Evolutionary conservation across 1,140 invertebrate species (phyloP).

Genomic region (Drosophila pruinosa): DNA sequence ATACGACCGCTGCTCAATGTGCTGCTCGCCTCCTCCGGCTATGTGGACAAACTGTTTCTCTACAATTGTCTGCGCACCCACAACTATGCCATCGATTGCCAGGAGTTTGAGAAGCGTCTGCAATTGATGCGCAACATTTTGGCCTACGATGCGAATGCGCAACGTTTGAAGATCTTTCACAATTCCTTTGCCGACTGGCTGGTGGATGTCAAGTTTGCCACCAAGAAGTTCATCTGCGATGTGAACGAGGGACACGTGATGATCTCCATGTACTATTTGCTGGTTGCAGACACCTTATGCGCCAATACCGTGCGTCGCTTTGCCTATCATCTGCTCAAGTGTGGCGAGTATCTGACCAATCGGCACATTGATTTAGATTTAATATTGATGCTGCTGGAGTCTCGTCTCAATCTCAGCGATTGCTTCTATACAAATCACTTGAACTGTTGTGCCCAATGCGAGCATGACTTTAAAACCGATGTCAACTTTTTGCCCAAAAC

Average conservation of each 20-base stretch:
- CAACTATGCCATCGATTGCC: slow-evolving; percentile 90
- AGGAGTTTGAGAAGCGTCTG: slow-evolving; percentile 93
- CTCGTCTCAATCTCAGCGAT: slow-evolving; percentile 76
- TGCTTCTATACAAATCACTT: slow-evolving; percentile 82
- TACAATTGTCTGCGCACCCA: slow-evolving; percentile 92
- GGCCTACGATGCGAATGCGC: slow-evolving; percentile 84
- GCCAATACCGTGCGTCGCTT: slow-evolving; percentile 76
- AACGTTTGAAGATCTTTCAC: slow-evolving; percentile 91
- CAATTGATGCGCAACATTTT: slow-evolving; percentile 88
- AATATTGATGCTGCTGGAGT: slow-evolving; percentile 79
- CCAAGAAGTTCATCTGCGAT: slow-evolving; percentile 95
- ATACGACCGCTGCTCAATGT: slow-evolving; percentile 91
- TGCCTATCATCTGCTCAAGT: slow-evolving; percentile 77
- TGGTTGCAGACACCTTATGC: slow-evolving; percentile 83
- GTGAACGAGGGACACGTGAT: slow-evolving; percentile 94
- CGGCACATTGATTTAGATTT: slow-evolving; percentile 77
- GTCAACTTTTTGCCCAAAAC: slow-evolving; percentile 77
- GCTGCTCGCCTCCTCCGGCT: slow-evolving; percentile 92
- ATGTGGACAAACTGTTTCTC: slow-evolving; percentile 91
- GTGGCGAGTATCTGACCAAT: slow-evolving; percentile 72
- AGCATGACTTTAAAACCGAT: slow-evolving; percentile 78
- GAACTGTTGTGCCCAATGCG: slow-evolving; percentile 79
- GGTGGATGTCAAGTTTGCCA: slow-evolving; percentile 97
- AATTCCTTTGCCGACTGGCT: slow-evolving; percentile 97
- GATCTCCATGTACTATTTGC: slow-evolving; percentile 92